Evolutionary conservation across 2,113 vertebrate genomes (phyloP), one percentile per base, ranked within the genome.

Genomic region (Zapornia atra): DNA sequence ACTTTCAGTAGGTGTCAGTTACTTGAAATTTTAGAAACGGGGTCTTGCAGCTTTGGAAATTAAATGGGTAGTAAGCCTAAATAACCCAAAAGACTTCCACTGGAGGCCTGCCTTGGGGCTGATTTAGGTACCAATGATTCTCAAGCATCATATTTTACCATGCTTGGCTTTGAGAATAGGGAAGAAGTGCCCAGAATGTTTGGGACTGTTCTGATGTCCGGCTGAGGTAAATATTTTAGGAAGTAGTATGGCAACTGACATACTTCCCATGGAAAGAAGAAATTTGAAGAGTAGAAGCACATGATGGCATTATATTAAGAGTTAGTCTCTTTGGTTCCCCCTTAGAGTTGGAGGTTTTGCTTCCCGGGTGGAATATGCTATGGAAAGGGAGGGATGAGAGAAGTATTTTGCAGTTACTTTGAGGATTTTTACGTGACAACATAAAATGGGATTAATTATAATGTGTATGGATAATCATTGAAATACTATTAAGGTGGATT

Each of bases 91-190:
- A 33, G n/a, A 72, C 25, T 73, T 86, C 10, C 36, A 53, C 3
- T 64, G 42, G 36, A 46, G 21, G 17, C 64, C 31, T 77, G 68
- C 46, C 42, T 12, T 20, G 46, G 68, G 59, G 34, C 4, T 66
- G 33, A 12, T 3, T 48, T 87, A 31, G 48, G 28, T 76, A 18
- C 8, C 38, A 31, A 0, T 48, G 26, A 40, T 33, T 75, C 6
- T 50, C 7, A 4, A 2, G 15, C 10, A 8, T 75, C 1, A 2
- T 34, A 15, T 21, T 86, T 36, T 57, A 9, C n/a, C 44, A 0
- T 38, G 31, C 38, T 77, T 86, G 22, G 29, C 33, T 46, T 73
- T 42, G 21, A 54, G 15, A 18, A 12, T 5, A 51, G 72, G 59
- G 70, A 57, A n/a, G 16, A 57, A n/a, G 16, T 54, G 61, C 90